Evolutionary conservation across 2,888 invertebrate species (phyloP).

Genomic region (Tetrapedia diversipes): DNA sequence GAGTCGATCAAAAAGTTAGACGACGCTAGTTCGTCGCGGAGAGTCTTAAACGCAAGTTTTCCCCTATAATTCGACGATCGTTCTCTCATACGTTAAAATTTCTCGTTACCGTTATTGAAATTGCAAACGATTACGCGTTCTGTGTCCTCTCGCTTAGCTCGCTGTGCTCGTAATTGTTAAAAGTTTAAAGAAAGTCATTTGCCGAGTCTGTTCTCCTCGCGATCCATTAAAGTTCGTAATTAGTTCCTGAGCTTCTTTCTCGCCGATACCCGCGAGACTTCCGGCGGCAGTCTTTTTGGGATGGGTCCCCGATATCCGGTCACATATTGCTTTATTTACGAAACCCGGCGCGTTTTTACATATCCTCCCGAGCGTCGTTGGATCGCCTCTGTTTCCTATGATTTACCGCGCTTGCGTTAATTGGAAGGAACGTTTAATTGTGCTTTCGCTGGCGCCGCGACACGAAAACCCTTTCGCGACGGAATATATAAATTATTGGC

Average conservation of each 20-base stretch:
- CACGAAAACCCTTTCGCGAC: conserved; percentile 66
- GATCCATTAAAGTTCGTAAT: conserved; percentile 54
- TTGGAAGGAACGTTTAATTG: conserved; percentile 58
- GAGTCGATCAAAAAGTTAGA: neutral
- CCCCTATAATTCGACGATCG: neutral
- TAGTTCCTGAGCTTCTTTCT: conserved; percentile 43
- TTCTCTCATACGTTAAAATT: neutral
- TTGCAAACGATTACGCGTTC: neutral
- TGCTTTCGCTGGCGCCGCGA: conserved; percentile 47
- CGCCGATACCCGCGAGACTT: conserved; percentile 32
- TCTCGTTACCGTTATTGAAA: neutral
- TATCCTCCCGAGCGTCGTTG: conserved; percentile 31
- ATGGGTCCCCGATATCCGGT: conserved; percentile 13
- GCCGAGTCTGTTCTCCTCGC: conserved; percentile 22
- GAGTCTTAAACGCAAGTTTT: neutral
- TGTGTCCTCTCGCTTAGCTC: neutral
- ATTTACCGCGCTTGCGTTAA: conserved; percentile 63
- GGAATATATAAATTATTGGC: conserved; percentile 44
- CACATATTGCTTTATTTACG: conserved; percentile 38
- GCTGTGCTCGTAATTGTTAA: conserved; percentile 33
- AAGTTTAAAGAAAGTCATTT: conserved; percentile 34
- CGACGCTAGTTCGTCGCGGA: no score
- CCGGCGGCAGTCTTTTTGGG: conserved; percentile 16
- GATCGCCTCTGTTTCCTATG: conserved; percentile 26
- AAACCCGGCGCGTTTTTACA: conserved; percentile 7